Base-by-base conservation (phyloP, 2,888 invertebrate species). In the Acleris holmiana region DNA sequence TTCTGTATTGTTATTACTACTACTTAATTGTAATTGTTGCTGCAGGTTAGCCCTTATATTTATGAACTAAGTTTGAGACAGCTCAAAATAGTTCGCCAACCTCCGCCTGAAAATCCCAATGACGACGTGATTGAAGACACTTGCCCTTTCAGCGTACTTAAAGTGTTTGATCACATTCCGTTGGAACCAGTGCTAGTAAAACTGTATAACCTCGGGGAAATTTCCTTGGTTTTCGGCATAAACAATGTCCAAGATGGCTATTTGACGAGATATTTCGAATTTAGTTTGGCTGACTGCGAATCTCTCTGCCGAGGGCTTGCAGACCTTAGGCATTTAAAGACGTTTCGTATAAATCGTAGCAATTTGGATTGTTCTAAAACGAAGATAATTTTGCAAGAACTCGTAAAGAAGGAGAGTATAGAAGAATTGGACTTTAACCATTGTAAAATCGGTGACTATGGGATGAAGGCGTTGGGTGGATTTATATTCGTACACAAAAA, bases 351-450 rank as follows among this genome's bases (percentile, higher is more conserved):
- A 15, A 95, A 94, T 66, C 88, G 93, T 46, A 95, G 95, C 71
- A 93, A 93, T 70, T 78, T 95, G 49, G 94, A 94, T 74, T 94
- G 94, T 73, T 85, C 88, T 0, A 94, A 94, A 77, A 92, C 92
- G 0, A 94, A 94, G 63, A 80, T 94, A 2, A 87, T 95, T 50
- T 85, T 94, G 29, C 93, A 94, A 74, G 88, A 93, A 69, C 80
- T 93, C 19, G 83, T 88, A 0, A 93, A 92, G 68, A 90, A 92
- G 69, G 89, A 87, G 67, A 81, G 89, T 71, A 82, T 95, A 35
- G 89, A 93, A 68, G 94, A 94, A 73, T 74, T 95, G 40, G 94
- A 95, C 78, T 93, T 95, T 55, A 95, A 95, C 66, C 94, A 95
- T 76, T 95, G 95, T 76, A 91, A 93, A 71, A 93, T 95, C 55